Conservation (phyloP, 1,140 invertebrate genomes). For the Cotesia typhae region DNA sequence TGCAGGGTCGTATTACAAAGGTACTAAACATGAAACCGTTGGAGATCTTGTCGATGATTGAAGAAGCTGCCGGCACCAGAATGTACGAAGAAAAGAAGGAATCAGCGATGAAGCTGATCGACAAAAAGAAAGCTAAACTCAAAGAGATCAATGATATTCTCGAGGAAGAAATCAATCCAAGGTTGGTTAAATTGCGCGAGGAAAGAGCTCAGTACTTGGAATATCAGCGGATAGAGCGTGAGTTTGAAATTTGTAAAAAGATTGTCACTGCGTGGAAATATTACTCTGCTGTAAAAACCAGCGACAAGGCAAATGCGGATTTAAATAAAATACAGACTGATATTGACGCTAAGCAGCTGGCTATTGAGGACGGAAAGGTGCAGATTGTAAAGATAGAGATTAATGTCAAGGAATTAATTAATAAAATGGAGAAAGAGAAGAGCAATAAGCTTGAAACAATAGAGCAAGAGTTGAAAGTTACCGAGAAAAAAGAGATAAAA, state of each 20-base stretch:
- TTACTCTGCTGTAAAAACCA: slow-evolving; percentile 66
- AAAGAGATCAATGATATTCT: slow-evolving; percentile 87
- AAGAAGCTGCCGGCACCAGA: slow-evolving; percentile 98
- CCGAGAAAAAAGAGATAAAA: slow-evolving; percentile 76
- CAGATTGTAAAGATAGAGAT: slow-evolving; percentile 68
- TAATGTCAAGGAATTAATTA: slow-evolving; percentile 65
- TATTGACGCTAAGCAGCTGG: slow-evolving; percentile 66
- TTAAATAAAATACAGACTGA: slow-evolving; percentile 66
- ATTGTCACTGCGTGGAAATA: slow-evolving; percentile 82
- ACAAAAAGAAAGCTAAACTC: slow-evolving; percentile 93
- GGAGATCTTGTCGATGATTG: slow-evolving; percentile 98
- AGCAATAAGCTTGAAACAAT: slow-evolving; percentile 73
- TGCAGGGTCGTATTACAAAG: slow-evolving; percentile 99
- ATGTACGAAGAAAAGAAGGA: slow-evolving; percentile 97
- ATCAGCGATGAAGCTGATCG: slow-evolving; percentile 85
- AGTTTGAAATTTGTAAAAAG: slow-evolving; percentile 85
- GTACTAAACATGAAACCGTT: slow-evolving; percentile 98
- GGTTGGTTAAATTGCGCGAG: slow-evolving; percentile 84
- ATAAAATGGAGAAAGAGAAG: slow-evolving; percentile 71
- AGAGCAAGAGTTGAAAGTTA: slow-evolving; percentile 73
- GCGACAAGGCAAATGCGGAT: slow-evolving; percentile 67
- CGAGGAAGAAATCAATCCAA: slow-evolving; percentile 88
- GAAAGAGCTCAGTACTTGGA: slow-evolving; percentile 88
- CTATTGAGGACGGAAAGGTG: slow-evolving; percentile 68
- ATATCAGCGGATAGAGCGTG: slow-evolving; percentile 86